Evolutionary conservation across 2,888 invertebrate genomes (phyloP).

Genomic region (Neoscelio sp.): DNA sequence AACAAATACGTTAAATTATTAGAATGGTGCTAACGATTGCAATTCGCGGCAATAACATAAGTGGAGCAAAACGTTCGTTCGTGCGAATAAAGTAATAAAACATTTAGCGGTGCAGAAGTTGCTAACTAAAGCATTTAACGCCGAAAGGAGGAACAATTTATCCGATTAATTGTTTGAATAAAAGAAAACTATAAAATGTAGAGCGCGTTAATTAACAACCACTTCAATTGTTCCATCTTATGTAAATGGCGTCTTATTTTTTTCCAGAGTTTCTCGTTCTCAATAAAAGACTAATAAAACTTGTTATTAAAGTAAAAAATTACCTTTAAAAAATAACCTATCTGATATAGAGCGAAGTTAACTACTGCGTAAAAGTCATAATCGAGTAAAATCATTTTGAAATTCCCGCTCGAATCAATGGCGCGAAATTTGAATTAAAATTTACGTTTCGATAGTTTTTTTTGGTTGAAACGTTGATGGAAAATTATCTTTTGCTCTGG

Average conservation of each 20-base stretch:
- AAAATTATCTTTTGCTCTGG: no score
- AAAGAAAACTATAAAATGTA: conserved; percentile 48
- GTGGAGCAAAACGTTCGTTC: conserved; percentile 63
- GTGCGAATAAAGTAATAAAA: conserved; percentile 62
- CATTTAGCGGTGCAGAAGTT: conserved; percentile 51
- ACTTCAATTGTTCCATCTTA: conserved; percentile 12
- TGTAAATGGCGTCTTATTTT: neutral
- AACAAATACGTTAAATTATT: conserved; percentile 49
- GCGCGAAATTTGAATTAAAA: no score
- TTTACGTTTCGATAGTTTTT: no score
- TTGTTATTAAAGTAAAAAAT: no score
- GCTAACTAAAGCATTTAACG: conserved; percentile 54
- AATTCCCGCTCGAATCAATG: no score
- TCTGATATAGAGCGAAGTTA: no score
- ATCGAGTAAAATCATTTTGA: no score
- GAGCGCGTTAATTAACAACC: conserved; percentile 45
- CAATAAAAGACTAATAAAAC: no score
- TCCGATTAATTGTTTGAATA: conserved; percentile 56
- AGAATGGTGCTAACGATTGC: conserved; percentile 59
- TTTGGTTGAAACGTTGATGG: no score
- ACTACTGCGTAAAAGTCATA: no score
- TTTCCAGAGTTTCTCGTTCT: no score
- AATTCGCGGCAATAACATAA: conserved; percentile 49
- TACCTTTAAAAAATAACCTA: no score
- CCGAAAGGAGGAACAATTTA: conserved; percentile 39